Evolutionary conservation across 2,888 invertebrate genomes (phyloP), one percentile per base, ranked within the genome.

Genomic region (Bombylius major): DNA sequence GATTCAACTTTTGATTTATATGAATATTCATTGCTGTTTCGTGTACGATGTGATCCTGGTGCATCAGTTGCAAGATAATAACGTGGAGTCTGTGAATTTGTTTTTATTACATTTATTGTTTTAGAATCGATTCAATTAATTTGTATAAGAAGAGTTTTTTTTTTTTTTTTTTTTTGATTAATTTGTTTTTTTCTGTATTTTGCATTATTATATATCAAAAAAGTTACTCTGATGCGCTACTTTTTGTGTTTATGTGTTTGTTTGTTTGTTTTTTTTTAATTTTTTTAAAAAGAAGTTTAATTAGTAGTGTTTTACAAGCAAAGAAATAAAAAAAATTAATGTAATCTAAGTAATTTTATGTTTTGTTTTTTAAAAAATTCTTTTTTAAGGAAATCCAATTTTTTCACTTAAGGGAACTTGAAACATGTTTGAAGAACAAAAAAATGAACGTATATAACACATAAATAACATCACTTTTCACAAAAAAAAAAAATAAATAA

Each of bases 11-110:
- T 82, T 73, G 80, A 77, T 79, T 89, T 89, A 79, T 89, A 89
- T 66, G 87, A 87, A 80, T 89, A 90, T 78, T 88, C 87, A 78
- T 87, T 81, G 74, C 89, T 87, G 65, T 85, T 84, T 71, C 82
- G 80, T 58, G 82, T 79, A 66, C 80, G 79, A 69, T 79, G 76
- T 57, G 68, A 65, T 68, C 83, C 79, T 60, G 83, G 83, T 66
- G 84, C 81, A 72, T 89, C 87, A 75, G 84, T 83, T 75, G 88
- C 86, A 77, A 88, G 84, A 80, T 89, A 89, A 81, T 88, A 86
- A 76, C 90, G 86, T 69, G 90, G 88, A 78, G 85, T 89, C 90
- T 90, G 82, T 77, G 82, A 80, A 79, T 79, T 31, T 14, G 34
- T 73, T 52, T 53, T 42, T 42, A 9, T 39, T 39, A 48, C 52